Percentiles rank a stretch among this genome's conserved stretches.
Evolutionary conservation across 2,113 vertebrate genomes (phyloP).

Genomic region (Vombatus ursinus): DNA sequence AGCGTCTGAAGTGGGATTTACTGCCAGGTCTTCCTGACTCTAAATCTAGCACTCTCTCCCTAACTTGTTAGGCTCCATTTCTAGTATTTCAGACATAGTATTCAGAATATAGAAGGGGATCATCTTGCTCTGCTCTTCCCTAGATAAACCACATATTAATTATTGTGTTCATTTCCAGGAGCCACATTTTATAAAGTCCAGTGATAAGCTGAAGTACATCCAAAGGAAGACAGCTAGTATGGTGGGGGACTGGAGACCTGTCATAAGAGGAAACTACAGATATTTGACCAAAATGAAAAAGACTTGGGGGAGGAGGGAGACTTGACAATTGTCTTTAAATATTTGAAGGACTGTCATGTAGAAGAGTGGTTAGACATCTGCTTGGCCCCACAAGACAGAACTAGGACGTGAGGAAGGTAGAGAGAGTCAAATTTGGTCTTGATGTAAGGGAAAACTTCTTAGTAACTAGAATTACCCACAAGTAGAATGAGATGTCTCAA

Average conservation of each 20-base stretch:
- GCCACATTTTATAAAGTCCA: neutral
- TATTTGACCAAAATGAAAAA: neutral
- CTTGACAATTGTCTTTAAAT: neutral
- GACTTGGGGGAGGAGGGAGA: neutral
- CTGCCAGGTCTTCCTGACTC: neutral
- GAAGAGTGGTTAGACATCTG: neutral
- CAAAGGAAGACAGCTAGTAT: neutral
- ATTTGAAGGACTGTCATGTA: neutral
- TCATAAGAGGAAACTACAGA: neutral
- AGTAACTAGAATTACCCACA: neutral
- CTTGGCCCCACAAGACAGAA: neutral
- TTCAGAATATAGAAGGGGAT: neutral
- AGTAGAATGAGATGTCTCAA: neutral
- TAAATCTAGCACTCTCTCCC: neutral
- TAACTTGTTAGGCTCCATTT: neutral
- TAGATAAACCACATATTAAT: neutral
- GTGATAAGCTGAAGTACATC: neutral
- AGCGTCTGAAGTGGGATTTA: neutral
- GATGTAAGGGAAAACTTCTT: neutral
- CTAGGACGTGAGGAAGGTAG: neutral
- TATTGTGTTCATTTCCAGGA: neutral
- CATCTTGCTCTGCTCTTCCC: neutral
- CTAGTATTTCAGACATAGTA: neutral
- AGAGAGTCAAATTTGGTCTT: neutral
- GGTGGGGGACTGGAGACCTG: neutral